Evolutionary conservation across 2,888 invertebrate species (phyloP).

Genomic region (Leucania comma): DNA sequence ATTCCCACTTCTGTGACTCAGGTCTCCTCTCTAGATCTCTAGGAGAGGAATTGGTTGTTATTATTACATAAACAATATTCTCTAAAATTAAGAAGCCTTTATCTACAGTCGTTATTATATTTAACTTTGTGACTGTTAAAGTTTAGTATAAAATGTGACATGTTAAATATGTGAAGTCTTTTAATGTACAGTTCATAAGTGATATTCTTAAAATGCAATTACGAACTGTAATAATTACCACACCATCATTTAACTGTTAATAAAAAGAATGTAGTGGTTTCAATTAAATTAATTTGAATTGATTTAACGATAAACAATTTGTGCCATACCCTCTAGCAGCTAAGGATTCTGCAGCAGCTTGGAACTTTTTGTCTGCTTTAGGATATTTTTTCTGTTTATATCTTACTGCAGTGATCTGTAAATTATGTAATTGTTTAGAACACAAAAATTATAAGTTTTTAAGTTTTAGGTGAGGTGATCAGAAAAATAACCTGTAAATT

Average conservation of each 20-base stretch:
- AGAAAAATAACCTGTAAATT: conserved; percentile 81
- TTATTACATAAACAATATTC: neutral
- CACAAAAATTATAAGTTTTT: neutral
- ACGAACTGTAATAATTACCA: neutral
- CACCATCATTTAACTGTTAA: neutral
- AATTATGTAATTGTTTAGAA: conserved; percentile 25
- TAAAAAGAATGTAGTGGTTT: neutral
- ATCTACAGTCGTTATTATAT: neutral
- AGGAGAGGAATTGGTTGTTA: too few species aligned
- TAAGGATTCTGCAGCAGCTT: conserved; percentile 91
- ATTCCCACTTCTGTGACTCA: too few species aligned
- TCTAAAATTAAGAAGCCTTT: neutral
- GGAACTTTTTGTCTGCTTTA: conserved; percentile 85
- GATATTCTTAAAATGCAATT: neutral
- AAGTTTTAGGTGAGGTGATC: conserved; percentile 10
- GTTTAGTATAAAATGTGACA: too few species aligned
- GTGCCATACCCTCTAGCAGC: conserved; percentile 92
- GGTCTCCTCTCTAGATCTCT: too few species aligned
- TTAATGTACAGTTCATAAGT: neutral
- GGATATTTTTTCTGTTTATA: conserved; percentile 80
- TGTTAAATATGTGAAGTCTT: neutral
- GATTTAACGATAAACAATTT: conserved; percentile 12
- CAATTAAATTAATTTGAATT: neutral
- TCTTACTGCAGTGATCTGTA: conserved; percentile 76
- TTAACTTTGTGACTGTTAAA: too few species aligned